A percentile compares a stretch with the other conserved stretches of the same genome.
phyloP scores from a whole-genome alignment of 2,797 vertebrate genomes.

The Antrozous pallidus region DNA sequence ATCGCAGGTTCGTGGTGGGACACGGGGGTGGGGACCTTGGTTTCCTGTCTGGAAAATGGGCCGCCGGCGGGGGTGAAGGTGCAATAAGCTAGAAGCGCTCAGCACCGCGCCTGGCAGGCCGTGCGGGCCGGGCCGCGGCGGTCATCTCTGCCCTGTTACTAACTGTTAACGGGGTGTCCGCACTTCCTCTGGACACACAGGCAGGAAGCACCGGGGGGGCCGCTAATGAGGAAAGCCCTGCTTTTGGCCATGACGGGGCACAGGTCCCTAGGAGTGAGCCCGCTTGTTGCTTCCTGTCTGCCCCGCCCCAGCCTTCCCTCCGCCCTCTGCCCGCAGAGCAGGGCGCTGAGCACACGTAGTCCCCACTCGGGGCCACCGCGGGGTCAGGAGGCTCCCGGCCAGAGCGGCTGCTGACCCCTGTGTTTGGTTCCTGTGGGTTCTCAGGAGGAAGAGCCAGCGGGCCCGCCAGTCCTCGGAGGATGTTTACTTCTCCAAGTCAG shows the following conservation, averaged over 20 bases:
- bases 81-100: too few species aligned
- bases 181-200: not conserved
- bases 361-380: not conserved
- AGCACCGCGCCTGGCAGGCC: rapidly evolving
- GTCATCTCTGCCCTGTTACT: not conserved
- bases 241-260: not conserved
- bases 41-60: not conserved
- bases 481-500: constrained; percentile 93
- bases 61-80: rapidly evolving
- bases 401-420: not conserved
- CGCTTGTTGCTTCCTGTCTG: not conserved
- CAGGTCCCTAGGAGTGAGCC: not conserved
- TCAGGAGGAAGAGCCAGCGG: constrained; percentile 86
- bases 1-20: constrained; percentile 80
- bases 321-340: not conserved
- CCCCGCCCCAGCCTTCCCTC: not conserved
- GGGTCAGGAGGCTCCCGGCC: not conserved
- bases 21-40: not conserved
- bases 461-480: constrained; percentile 89
- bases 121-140: rapidly evolving
- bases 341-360: not conserved
- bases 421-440: not conserved
- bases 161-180: not conserved
- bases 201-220: not conserved
- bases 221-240: not conserved